Conservation (phyloP, 2,888 invertebrate species). For the Polylopha cassiicola region DNA sequence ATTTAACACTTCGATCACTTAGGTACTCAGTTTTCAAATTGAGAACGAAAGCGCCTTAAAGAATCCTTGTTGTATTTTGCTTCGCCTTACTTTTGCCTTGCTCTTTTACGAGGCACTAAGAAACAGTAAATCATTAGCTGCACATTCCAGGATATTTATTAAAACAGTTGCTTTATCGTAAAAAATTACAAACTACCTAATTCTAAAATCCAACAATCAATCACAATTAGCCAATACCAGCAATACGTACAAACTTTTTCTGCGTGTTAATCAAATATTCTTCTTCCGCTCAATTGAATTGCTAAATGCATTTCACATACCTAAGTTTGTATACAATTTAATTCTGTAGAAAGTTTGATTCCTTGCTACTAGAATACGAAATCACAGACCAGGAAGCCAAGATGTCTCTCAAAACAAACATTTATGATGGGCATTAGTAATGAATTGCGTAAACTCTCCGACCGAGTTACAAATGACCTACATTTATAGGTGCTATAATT, state of each 20-base stretch:
- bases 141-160: no score
- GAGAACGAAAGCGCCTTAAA: no score
- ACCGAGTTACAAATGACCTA: conserved; percentile 21
- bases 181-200: no score
- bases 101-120: no score
- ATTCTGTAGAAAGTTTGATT: conserved; percentile 24
- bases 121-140: no score
- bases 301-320: conserved; percentile 34
- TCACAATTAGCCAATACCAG: not conserved
- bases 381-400: conserved; percentile 41
- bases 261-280: conserved; percentile 22
- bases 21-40: no score
- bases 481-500: conserved; percentile 21
- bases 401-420: conserved; percentile 30
- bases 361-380: conserved; percentile 44
- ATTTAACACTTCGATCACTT: no score
- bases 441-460: conserved; percentile 35
- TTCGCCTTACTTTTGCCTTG: no score
- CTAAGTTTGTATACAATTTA: conserved; percentile 3
- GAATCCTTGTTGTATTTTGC: no score
- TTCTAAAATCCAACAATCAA: conserved; percentile 7
- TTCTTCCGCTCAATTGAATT: conserved; percentile 32
- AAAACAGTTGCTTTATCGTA: no score
- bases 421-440: conserved; percentile 31
- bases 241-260: conserved; percentile 1